Base-by-base conservation (phyloP, 2,888 invertebrate genomes). In the Thelaira solivaga region DNA sequence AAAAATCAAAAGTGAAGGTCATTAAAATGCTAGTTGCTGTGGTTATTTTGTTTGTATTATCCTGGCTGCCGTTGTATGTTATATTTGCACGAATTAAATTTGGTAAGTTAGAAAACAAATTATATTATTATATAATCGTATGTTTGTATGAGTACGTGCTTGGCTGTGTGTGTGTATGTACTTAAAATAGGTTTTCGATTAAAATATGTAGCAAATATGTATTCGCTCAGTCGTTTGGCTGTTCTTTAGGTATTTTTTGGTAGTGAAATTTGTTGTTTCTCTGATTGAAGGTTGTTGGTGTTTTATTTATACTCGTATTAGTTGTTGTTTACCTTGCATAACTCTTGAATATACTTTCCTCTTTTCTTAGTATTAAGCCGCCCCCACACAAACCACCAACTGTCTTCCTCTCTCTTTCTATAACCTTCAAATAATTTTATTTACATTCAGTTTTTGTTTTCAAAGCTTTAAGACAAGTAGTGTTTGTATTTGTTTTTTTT, bases 1-100 rank as follows among this genome's bases (percentile, higher is more conserved):
- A 97, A 85, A 96, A 96, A 89, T 97, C 97, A 45, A 97, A 97
- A 90, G 95, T 97, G 39, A 97, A 97, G 89, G 97, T 97, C 45
- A 94, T 97, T 20, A 97, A 97, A 90, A 97, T 97, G 97, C 90
- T 97, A 75, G 94, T 97, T 0, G 96, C 94, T 16, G 97, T 97
- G 34, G 96, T 97, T 18, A 94, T 97, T 68, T 90, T 97, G n/a
- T 97, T 97, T 88, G 96, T 97, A 0, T 90, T 97, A 2, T 97
- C 97, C 34, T 97, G 97, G 97, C 90, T 97, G 85, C 97, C 97
- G 0, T 91, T 97, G 36, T 97, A 97, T 89, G 92, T 94, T 22
- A 96, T 97, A 85, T 95, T 96, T 86, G 94, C 97, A 0, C 91
- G 96, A 83, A 93, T 97, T 83, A 96, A 97, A 87, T 91, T 96